Base-by-base conservation (phyloP, 2,113 vertebrate genomes). In the Anas platyrhynchos region DNA sequence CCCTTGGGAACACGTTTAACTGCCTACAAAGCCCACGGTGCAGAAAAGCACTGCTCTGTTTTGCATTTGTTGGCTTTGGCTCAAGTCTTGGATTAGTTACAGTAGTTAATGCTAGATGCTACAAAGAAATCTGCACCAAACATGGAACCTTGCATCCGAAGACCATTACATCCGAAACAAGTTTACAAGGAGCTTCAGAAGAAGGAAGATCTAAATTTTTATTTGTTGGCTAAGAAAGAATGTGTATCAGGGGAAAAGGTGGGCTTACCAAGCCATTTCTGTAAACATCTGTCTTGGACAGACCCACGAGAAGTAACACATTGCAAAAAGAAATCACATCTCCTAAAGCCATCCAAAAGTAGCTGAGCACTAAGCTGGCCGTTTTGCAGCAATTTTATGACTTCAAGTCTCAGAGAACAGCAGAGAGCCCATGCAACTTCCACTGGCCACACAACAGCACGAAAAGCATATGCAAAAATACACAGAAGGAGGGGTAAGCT, bases 381-480 rank as follows among this genome's bases (percentile, higher is more conserved):
- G 44, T 67, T 67, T 65, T 7, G 3, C 0, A 82, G 43, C 41
- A 20, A 26, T 84, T 71, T 52, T 80, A 52, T 26, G 29, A 72
- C 10, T 25, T 65, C 5, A 66, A 63, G 22, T 7, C 56, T 34
- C 43, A 79, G 1, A 13, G 41, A 56, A 29, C 15, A 17, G 0
- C 31, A 56, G 13, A 13, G 10, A 75, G n/a, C 14, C 50, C 4
- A 32, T 3, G 3, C 32, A 68, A 17, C 46, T 82, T 44, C 48
- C 43, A 36, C 32, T 65, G 91, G 11, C 8, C 38, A 93, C 5
- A 50, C 11, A 3, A 6, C 32, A 52, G 36, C 12, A 67, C 75
- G 41, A 27, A 50, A 78, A 78, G 21, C 6, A n/a, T 3, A 5
- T 26, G 14, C 0, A 63, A 27, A 54, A 6, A 27, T 2, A 7